Conservation (phyloP, 2,113 vertebrate species). For the Phrynosoma blainvillii region DNA sequence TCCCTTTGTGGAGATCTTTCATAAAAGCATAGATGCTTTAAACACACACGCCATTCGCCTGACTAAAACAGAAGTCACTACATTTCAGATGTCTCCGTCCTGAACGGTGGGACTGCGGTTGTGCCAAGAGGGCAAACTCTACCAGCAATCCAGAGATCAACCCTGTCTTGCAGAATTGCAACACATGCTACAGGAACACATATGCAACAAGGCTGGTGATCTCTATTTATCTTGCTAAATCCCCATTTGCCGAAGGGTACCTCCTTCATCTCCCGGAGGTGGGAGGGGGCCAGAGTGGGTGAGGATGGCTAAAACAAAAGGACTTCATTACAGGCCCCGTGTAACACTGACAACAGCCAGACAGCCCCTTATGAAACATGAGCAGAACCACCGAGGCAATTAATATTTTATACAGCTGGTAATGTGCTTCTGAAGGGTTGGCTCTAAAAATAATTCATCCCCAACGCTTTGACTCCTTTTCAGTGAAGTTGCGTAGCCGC, state of each 20-base stretch:
- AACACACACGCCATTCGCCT: not conserved
- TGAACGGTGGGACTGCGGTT: not conserved
- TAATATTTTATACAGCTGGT: slow-evolving; percentile 69
- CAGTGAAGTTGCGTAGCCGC: slow-evolving; percentile 30
- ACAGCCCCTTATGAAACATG: slow-evolving; percentile 52
- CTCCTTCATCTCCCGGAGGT: not conserved
- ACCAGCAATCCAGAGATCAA: not conserved
- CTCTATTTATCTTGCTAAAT: not conserved
- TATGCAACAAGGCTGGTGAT: not conserved
- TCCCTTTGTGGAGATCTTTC: not conserved
- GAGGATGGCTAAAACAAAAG: slow-evolving; percentile 44
- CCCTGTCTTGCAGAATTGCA: not conserved
- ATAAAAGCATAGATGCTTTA: not conserved
- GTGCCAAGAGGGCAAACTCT: not conserved
- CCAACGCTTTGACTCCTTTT: slow-evolving; percentile 42
- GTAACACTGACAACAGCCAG: slow-evolving; percentile 13
- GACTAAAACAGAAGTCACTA: not conserved
- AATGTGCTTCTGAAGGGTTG: slow-evolving; percentile 68
- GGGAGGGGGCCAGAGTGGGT: not conserved
- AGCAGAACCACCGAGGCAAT: slow-evolving; percentile 61
- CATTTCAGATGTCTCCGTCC: not conserved
- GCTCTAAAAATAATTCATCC: slow-evolving; percentile 72
- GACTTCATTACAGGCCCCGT: slow-evolving; percentile 21
- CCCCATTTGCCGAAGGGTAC: not conserved
- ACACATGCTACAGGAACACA: not conserved